phyloP scores from a whole-genome alignment of 2,888 invertebrate species.

The Ctena decussata region DNA sequence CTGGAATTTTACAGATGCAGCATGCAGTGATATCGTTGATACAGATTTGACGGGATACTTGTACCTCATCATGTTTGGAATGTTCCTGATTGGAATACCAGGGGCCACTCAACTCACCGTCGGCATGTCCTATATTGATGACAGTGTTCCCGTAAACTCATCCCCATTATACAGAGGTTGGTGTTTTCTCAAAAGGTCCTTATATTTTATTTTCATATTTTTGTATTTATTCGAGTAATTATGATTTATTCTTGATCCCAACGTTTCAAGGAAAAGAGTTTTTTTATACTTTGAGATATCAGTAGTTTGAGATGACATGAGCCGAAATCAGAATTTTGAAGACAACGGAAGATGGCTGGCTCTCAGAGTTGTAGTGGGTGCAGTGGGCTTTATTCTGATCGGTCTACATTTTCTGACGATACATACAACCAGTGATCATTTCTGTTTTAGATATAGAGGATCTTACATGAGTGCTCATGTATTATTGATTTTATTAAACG shows the following conservation, averaged over 20 bases:
- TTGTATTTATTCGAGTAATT: too few species aligned
- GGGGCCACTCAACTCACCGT: not conserved
- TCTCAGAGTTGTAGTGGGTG: not conserved
- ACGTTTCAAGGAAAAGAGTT: too few species aligned
- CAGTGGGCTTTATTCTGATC: not conserved
- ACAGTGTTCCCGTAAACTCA: not conserved
- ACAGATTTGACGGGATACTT: not conserved
- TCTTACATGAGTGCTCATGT: too few species aligned
- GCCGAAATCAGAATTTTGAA: too few species aligned
- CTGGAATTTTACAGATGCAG: not conserved
- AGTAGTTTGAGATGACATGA: too few species aligned
- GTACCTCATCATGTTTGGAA: not conserved
- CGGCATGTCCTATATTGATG: not conserved
- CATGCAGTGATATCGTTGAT: not conserved
- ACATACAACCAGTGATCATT: too few species aligned
- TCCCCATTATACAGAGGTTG: constrained; percentile 3
- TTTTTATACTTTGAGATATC: too few species aligned
- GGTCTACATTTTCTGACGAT: not conserved
- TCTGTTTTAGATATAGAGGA: too few species aligned
- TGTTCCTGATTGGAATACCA: not conserved
- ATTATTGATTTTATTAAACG: too few species aligned
- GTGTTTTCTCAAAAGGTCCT: too few species aligned
- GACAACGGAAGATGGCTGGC: constrained; percentile 1
- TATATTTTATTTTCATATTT: too few species aligned
- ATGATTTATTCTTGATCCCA: too few species aligned